These are phyloP conservation scores for Ictalurus punctatus DNA, from an alignment of 2,113 vertebrate genomes.

Conservation along the genomic window DNA sequence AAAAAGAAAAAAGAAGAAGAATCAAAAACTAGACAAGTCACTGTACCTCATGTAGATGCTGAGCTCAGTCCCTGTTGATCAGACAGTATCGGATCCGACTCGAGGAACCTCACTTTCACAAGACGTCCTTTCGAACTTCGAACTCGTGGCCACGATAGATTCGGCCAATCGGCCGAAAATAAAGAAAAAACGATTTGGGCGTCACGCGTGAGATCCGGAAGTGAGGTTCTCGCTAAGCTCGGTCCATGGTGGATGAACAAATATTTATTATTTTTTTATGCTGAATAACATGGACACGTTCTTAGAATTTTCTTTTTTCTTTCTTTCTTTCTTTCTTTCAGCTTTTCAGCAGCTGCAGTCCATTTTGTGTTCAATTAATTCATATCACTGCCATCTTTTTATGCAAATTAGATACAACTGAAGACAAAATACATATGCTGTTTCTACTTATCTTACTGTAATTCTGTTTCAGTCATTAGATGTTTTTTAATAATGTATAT, in stretches of 20 bases:
- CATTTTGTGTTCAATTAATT: constrained; percentile 80
- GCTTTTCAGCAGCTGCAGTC: constrained; percentile 78
- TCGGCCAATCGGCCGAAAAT: no score
- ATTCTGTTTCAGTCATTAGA: constrained; percentile 85
- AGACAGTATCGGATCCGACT: constrained; percentile 70
- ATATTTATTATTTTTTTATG: constrained; percentile 84
- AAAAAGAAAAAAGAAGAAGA: constrained; percentile 38
- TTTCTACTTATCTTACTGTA: constrained; percentile 96
- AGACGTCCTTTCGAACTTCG: background rate
- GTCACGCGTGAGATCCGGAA: constrained; percentile 70
- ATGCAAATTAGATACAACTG: constrained; percentile 80
- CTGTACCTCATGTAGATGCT: constrained; percentile 88
- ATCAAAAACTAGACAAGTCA: constrained; percentile 80
- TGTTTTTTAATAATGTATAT: constrained; percentile 91
- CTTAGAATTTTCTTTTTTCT: constrained; percentile 78
- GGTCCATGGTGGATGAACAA: constrained; percentile 89
- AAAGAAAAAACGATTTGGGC: background rate
- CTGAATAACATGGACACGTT: constrained; percentile 79
- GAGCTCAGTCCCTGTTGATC: constrained; percentile 72
- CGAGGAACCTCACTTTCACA: constrained; percentile 63
- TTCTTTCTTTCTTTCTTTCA: constrained; percentile 66
- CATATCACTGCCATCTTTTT: constrained; percentile 83
- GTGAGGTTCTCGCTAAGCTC: constrained; percentile 79
- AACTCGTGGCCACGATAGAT: background rate
- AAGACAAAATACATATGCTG: constrained; percentile 86